Base-by-base conservation (phyloP, 2,113 vertebrate genomes). In the Amblyopsis rosae region DNA sequence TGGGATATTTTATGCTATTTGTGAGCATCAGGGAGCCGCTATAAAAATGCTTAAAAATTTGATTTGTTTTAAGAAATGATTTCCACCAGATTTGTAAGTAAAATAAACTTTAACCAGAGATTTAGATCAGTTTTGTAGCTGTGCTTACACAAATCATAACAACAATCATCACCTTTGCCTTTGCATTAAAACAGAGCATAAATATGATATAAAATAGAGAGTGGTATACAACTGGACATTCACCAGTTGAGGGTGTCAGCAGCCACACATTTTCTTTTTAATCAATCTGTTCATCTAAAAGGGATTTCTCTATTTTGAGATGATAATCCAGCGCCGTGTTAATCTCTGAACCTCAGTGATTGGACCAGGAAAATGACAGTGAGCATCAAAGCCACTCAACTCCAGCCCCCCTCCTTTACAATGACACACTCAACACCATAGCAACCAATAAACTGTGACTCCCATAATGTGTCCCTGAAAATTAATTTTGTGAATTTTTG, bases 261-360 rank as follows among this genome's bases (percentile, higher is more conserved):
- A 12, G 65, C 73, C 81, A 53, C 75, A 55, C 66, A 73, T 77
- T 73, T 72, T 71, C 48, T 86, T 78, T 91, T 88, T 88, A 88
- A 88, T 91, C 88, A 89, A 82, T 80, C 82, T 76, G 73, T 81
- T 80, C 76, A 81, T 89, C 87, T 86, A 81, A 87, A 89, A 90
- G 87, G 86, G 86, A 91, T 92, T 92, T 92, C 88, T 89, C 87
- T 89, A 86, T 90, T 92, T 90, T 83, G 82, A 90, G 86, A 81
- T 84, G 91, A 91, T 92, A 93, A 92, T 92, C 91, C 91, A 75
- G 77, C 54, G 81, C 75, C 65, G 86, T 87, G 86, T 87, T 92
- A 92, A 93, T 92, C 91, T 92, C 86, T 88, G 82, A 73, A 82
- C 83, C 65, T 75, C 76, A 47, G 81, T 78, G 88, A 90, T 87